Evolutionary conservation across 2,888 invertebrate species (phyloP), one percentile per base, ranked within the genome.

Genomic region (Rhyacophila evoluta): DNA sequence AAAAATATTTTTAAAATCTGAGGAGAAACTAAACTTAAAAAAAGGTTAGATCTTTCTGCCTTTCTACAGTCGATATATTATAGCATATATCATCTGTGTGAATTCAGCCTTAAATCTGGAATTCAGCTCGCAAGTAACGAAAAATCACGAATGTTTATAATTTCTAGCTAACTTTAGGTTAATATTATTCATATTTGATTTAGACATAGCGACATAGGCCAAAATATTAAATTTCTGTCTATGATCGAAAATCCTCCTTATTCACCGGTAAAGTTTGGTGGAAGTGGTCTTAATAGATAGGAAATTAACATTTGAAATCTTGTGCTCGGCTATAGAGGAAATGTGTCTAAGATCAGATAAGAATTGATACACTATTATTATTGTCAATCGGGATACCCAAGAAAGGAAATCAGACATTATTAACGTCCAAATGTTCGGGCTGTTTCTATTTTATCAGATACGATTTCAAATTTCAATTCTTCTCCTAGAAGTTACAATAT

Each of bases 271-370:
- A 55, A 55, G 25, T 55, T 55, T 55, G 4, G 12, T 55, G 55
- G 55, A 19, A 8, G 19, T 55, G 55, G 12, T 19, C 12, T 19
- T 55, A 25, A 55, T 55, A 25, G 19, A 55, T 55, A 19, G 72
- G 71, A 76, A 76, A 72, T 76, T 76, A 72, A 76, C 76, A 72
- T 76, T 76, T 76, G 12, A 25, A 25, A 72, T 76, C 69, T 70
- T 3, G 55, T 29, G 41, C 41, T 55, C 25, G 41, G 33, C 72
- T 55, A 33, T 70, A 29, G 19, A 69, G 39, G 38, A 71, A 75
- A 71, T 41, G 70, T 75, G 41, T 29, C 27, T 29, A 10, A 15
- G 70, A 75, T 71, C 75, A 15, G 71, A 75, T 75, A 29, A 67
- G 39, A 19, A 27, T 36, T 74, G 70, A 75, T 41, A 41, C 39